Evolutionary conservation across 2,888 invertebrate genomes (phyloP).

Genomic region (Falcaria lacertinaria): DNA sequence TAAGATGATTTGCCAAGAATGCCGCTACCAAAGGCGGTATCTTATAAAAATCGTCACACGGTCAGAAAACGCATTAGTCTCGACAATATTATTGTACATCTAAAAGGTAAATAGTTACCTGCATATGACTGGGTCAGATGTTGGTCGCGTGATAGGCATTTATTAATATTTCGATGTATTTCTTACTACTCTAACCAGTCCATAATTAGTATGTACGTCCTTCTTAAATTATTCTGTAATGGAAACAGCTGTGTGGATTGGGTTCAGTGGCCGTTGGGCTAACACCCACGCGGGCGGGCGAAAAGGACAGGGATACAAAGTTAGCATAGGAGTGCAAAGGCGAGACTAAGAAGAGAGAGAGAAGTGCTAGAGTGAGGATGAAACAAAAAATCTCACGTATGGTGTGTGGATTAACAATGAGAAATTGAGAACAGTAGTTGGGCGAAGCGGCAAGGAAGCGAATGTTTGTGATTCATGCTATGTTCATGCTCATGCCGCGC

Average conservation of each 20-base stretch:
- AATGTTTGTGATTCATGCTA: neutral
- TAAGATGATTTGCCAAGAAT: too few species aligned
- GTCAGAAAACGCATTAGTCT: too few species aligned
- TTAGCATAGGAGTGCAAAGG: slow-evolving; percentile 12
- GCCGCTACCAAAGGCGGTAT: too few species aligned
- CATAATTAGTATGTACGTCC: slow-evolving; percentile 22
- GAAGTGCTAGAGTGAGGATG: slow-evolving; percentile 38
- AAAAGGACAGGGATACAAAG: slow-evolving; percentile 24
- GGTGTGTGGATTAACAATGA: slow-evolving; percentile 43
- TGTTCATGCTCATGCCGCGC: too few species aligned
- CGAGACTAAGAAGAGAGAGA: too few species aligned
- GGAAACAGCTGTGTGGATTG: slow-evolving; percentile 50
- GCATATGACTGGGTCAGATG: too few species aligned
- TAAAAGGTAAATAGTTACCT: too few species aligned
- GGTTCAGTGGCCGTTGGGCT: slow-evolving; percentile 52
- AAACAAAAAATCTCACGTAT: slow-evolving; percentile 31
- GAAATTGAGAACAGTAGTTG: slow-evolving; percentile 8
- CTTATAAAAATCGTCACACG: too few species aligned
- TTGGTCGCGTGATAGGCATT: too few species aligned
- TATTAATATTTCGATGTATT: too few species aligned
- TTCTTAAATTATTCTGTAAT: slow-evolving; percentile 36
- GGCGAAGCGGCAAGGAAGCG: neutral
- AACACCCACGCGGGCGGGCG: slow-evolving; percentile 40
- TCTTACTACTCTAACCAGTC: slow-evolving; percentile 12
- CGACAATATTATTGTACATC: too few species aligned